Evolutionary conservation across 2,797 vertebrate species (phyloP).

Genomic region (Myotis daubentonii): DNA sequence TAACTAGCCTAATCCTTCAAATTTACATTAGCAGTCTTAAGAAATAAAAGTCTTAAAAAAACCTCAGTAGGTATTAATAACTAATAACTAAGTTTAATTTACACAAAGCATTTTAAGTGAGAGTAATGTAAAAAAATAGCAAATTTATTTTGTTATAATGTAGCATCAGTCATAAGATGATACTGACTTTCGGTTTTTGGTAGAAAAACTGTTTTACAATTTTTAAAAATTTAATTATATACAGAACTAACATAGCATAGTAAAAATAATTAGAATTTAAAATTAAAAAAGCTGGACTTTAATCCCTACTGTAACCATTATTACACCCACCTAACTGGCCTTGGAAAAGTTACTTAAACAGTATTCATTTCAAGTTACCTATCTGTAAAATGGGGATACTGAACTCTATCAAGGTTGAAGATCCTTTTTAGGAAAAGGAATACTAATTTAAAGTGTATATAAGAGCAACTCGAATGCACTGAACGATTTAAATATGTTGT

Average conservation of each 20-base stretch:
- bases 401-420: background rate
- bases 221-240: background rate
- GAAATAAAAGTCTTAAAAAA: slow-evolving; percentile 41
- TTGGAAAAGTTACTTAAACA: slow-evolving; percentile 28
- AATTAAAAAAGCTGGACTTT: background rate
- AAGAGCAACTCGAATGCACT: background rate
- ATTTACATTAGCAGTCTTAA: slow-evolving; percentile 63
- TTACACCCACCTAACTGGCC: background rate
- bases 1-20: slow-evolving; percentile 63
- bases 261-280: background rate
- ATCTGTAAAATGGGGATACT: background rate
- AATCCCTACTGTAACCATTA: background rate
- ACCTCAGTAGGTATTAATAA: slow-evolving; percentile 65
- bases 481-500: background rate
- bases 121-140: background rate
- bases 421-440: background rate
- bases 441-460: background rate
- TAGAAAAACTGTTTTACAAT: background rate
- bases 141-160: background rate
- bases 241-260: background rate
- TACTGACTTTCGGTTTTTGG: slow-evolving; percentile 1
- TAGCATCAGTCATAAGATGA: background rate
- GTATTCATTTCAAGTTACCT: background rate
- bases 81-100: slow-evolving; percentile 42
- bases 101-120: slow-evolving; percentile 39